Percentiles rank a stretch among this genome's conserved stretches.
phyloP scores from a whole-genome alignment of 2,888 invertebrate species.

The Capitulum mitella region DNA sequence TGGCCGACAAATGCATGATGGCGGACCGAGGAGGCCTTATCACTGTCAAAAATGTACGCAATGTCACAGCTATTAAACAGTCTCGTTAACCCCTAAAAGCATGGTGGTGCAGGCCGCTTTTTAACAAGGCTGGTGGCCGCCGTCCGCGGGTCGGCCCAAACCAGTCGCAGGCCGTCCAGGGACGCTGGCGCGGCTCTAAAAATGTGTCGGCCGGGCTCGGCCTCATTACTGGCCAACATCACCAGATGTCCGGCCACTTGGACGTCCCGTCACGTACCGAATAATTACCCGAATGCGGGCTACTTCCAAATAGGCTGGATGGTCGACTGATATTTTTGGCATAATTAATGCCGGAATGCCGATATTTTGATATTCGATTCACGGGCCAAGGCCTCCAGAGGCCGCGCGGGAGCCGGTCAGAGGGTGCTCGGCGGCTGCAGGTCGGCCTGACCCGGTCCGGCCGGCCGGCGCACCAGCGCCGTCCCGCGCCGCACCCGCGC shows the following conservation, averaged over 20 bases:
- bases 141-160: neutral
- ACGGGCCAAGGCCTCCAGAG: neutral
- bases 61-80: neutral
- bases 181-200: neutral
- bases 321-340: neutral
- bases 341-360: conserved; percentile 5
- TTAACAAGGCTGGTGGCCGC: neutral
- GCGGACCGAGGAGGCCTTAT: neutral
- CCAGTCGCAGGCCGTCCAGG: too few species aligned
- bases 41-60: neutral
- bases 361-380: conserved; percentile 19
- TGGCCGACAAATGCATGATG: neutral
- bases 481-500: neutral
- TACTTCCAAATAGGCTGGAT: neutral
- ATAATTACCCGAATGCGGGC: neutral
- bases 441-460: neutral
- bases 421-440: too few species aligned
- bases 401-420: too few species aligned
- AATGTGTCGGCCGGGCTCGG: neutral
- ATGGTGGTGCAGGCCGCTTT: neutral
- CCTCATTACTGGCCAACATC: neutral
- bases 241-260: neutral
- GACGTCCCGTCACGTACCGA: neutral
- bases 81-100: conserved; percentile 9
- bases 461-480: neutral